Evolutionary conservation across 1,140 invertebrate genomes (phyloP).

Genomic region (Cydia strobilella): DNA sequence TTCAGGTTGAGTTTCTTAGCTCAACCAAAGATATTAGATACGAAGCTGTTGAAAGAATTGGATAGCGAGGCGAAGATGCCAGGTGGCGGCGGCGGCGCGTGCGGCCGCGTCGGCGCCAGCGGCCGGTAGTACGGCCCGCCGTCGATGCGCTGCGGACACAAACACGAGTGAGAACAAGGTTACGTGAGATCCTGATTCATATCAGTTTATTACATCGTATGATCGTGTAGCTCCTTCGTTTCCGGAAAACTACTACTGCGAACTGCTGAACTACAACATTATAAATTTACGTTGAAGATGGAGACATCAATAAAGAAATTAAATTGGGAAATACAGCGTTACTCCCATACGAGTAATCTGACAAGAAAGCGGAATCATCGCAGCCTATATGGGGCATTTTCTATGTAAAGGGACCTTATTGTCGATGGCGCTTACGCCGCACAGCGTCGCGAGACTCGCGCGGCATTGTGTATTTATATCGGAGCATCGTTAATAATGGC

Average conservation of each 20-base stretch:
- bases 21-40: conserved; percentile 88
- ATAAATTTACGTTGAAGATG: too few species aligned
- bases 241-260: background rate
- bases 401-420: too few species aligned
- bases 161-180: conserved; percentile 2
- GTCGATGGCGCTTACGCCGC: too few species aligned
- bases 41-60: conserved; percentile 87
- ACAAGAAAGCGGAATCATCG: too few species aligned
- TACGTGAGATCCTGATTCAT: background rate
- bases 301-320: too few species aligned
- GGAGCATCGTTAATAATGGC: too few species aligned
- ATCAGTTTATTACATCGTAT: background rate
- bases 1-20: background rate
- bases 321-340: too few species aligned
- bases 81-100: conserved; percentile 76
- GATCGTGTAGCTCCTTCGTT: background rate
- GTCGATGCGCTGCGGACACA: conserved; percentile 78
- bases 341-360: too few species aligned
- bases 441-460: too few species aligned
- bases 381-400: too few species aligned
- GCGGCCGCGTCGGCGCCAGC: conserved; percentile 64
- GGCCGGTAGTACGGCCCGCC: conserved; percentile 82
- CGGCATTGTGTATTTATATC: too few species aligned
- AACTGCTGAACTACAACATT: too few species aligned
- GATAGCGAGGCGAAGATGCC: conserved; percentile 88